Percentiles rank a stretch among this genome's conserved stretches.
phyloP scores from a whole-genome alignment of 2,888 invertebrate species.

The Isoperla grammatica region DNA sequence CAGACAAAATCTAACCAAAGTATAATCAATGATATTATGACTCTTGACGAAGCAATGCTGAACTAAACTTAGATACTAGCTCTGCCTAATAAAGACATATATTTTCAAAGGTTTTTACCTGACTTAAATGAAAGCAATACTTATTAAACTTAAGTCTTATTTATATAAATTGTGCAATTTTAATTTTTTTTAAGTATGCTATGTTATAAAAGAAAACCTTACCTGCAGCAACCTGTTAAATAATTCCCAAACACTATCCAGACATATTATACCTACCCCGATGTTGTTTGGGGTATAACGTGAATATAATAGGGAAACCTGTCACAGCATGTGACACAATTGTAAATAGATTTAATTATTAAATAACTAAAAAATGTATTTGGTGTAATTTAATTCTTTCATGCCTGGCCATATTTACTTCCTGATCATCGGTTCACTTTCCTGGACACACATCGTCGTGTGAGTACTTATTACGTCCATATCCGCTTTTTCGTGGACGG shows the following conservation, averaged over 20 bases:
- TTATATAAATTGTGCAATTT: slow-evolving; percentile 29
- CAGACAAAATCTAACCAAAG: slow-evolving; percentile 4
- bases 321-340: slow-evolving; percentile 23
- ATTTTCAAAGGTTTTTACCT: slow-evolving; percentile 33
- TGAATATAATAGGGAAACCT: slow-evolving; percentile 26
- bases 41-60: too few species aligned
- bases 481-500: too few species aligned
- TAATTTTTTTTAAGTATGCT: slow-evolving; percentile 22
- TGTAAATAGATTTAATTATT: slow-evolving; percentile 30
- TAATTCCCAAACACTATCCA: slow-evolving; percentile 9
- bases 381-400: too few species aligned
- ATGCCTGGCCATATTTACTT: too few species aligned
- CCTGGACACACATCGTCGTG: too few species aligned
- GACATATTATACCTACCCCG: slow-evolving; percentile 25
- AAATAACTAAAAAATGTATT: slow-evolving; percentile 26
- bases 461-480: too few species aligned
- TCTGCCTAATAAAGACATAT: slow-evolving; percentile 25
- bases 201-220: background rate
- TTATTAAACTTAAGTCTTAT: slow-evolving; percentile 28
- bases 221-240: slow-evolving; percentile 24
- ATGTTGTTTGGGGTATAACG: slow-evolving; percentile 28
- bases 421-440: too few species aligned
- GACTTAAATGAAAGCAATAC: slow-evolving; percentile 32
- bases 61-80: slow-evolving; percentile 2
- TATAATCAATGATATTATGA: background rate